Evolutionary conservation across 2,113 vertebrate genomes (phyloP), one percentile per base, ranked within the genome.

Genomic region (Meles meles): DNA sequence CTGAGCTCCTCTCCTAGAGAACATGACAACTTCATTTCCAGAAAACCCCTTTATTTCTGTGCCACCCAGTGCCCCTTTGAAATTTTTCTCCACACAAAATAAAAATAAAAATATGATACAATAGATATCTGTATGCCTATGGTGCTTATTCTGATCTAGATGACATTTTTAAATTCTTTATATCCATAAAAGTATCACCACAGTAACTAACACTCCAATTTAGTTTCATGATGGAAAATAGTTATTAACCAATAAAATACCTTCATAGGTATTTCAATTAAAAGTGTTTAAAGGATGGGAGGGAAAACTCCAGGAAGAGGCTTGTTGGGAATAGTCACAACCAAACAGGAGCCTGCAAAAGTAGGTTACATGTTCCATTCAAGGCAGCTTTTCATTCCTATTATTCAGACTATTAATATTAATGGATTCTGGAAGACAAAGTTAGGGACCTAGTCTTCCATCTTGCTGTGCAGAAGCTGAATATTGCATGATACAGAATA

Each of bases 401-500:
- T 98, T 98, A 98, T 96, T 98, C 97, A 98, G 90, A 95, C 97
- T 98, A 98, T 98, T 98, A 98, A 98, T 98, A 98, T 97, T 98
- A 98, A 99, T 98, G 61, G 92, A 61, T 47, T 98, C 88, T 76
- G 49, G 39, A 37, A 97, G n/a, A 98, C 94, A 65, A 79, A 97
- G 91, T 77, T 71, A 97, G 49, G 92, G 95, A 97, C 92, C 81
- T 88, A 95, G 79, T 97, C 92, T 98, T 98, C 94, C 76, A 96
- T 94, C 79, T 82, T 96, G 59, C 83, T 88, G 47, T 97, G 92
- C 81, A 96, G 92, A 98, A 98, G 94, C 83, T 96, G 97, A 97
- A 97, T 97, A 98, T 95, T 94, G 95, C 0, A 0, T 55, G 11
- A 96, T 89, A 86, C 88, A 94, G 93, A 98, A 98, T 95, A 98